A percentile compares a stretch with the other conserved stretches of the same genome.
Evolutionary conservation across 2,797 vertebrate genomes (phyloP).

Genomic region (Onychomys leucogaster): DNA sequence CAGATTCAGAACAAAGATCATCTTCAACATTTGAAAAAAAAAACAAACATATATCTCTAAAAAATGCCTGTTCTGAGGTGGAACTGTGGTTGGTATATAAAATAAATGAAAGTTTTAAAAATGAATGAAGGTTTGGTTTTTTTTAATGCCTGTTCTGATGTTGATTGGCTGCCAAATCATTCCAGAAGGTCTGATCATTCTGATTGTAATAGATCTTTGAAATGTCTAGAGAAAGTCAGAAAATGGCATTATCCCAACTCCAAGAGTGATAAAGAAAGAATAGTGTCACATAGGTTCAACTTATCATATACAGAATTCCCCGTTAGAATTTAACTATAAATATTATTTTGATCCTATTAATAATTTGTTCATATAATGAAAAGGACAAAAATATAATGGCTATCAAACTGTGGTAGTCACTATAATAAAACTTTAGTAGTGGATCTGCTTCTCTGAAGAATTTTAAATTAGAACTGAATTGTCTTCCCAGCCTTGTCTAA

Average conservation of each 20-base stretch:
- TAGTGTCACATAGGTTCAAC: neutral
- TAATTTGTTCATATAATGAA: neutral
- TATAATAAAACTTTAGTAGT: constrained; percentile 1
- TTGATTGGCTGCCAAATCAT: neutral
- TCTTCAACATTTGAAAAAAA: neutral
- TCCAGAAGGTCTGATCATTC: neutral
- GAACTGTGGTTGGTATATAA: too few relatives aligned
- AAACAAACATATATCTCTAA: neutral
- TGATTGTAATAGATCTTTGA: neutral
- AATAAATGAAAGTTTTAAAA: too few relatives aligned
- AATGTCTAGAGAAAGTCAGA: neutral
- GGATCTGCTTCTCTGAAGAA: neutral
- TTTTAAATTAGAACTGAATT: neutral
- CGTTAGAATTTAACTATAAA: neutral
- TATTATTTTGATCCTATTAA: constrained; percentile 33
- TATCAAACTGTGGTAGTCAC: neutral
- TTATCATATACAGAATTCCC: neutral
- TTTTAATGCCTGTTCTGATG: neutral
- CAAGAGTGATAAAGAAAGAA: neutral
- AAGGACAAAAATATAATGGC: neutral
- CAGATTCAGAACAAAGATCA: constrained; percentile 26
- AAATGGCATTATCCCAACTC: neutral
- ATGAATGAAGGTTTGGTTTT: too few relatives aligned
- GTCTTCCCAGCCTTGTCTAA: neutral
- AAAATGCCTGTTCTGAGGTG: neutral